These are phyloP conservation scores for Sarcophaga variegata DNA, from an alignment of 2,888 invertebrate species.

Conservation along the genomic window DNA sequence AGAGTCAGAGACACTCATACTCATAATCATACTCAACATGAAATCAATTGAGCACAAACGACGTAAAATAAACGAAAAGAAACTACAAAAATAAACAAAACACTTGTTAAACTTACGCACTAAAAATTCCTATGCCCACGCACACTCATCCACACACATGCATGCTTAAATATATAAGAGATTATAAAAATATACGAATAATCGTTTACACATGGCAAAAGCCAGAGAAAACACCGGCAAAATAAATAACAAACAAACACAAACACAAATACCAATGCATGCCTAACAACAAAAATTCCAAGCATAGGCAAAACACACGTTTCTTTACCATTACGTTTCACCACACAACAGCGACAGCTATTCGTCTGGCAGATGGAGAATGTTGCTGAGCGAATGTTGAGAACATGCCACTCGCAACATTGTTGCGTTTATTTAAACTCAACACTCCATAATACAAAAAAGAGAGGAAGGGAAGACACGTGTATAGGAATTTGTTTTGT, in stretches of 20 bases:
- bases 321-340: conserved; percentile 39
- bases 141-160: not conserved
- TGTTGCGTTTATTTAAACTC: not conserved
- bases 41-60: conserved; percentile 44
- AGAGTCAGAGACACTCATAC: not conserved
- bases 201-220: not conserved
- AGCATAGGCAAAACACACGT: conserved; percentile 19
- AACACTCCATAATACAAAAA: not conserved
- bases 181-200: not conserved
- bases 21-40: not conserved
- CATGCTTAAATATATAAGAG: not conserved
- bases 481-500: conserved; percentile 21
- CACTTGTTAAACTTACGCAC: conserved; percentile 69
- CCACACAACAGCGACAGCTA: not conserved
- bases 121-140: conserved; percentile 27
- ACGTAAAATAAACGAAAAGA: conserved; percentile 2
- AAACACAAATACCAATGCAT: not conserved
- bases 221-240: conserved; percentile 25
- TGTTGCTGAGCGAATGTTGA: not conserved
- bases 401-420: not conserved
- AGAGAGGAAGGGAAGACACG: conserved; percentile 59
- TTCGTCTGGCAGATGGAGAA: not conserved
- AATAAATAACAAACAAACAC: not conserved
- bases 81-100: conserved; percentile 22
- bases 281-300: not conserved